Evolutionary conservation across 2,797 vertebrate genomes (phyloP), one percentile per base, ranked within the genome.

Genomic region (Hippocampus kuda): DNA sequence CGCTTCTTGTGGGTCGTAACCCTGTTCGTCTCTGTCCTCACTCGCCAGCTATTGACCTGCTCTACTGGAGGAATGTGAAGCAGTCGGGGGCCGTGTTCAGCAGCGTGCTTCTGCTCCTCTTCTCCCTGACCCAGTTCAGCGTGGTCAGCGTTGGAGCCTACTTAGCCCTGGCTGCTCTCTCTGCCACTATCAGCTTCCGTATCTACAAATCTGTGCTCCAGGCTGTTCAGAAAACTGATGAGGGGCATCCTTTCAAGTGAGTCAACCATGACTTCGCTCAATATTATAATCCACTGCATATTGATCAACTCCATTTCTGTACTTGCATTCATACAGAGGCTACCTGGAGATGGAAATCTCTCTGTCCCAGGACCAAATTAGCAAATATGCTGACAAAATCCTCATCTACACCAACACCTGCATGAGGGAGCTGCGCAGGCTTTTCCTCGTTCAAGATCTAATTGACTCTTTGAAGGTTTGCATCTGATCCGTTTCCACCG

Each of bases 151-250:
- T 99, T 0, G 92, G 94, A 42, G 96, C 97, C 53, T 99, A 99
- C 90, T 90, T 99, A 79, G 95, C 95, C 71, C 92, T 99, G 2
- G 96, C 97, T 0, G 93, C 94, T 7, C 97, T 99, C 84, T 96
- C 95, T 0, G 95, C 95, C 88, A 98, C 95, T 91, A 96, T 99
- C 90, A 98, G 97, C 88, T 98, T 98, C 93, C 93, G 97, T 89
- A 93, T 99, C 91, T 99, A 99, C 91, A 99, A 98, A 87, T 99
- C 97, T 0, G 96, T 99, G 74, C 90, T 99, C 79, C 97, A 99
- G 88, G 97, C 97, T 0, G 95, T 99, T 89, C 96, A 99, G 92
- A 99, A 99, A 88, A 98, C 95, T 5, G 96, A 99, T 12, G 95
- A 97, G 75, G 97, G 97, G 20, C 97, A 99, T 83, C 97, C 97